These are phyloP conservation scores for Antennarius maculatus DNA, from an alignment of 2,797 vertebrate genomes.

Conservation along the genomic window DNA sequence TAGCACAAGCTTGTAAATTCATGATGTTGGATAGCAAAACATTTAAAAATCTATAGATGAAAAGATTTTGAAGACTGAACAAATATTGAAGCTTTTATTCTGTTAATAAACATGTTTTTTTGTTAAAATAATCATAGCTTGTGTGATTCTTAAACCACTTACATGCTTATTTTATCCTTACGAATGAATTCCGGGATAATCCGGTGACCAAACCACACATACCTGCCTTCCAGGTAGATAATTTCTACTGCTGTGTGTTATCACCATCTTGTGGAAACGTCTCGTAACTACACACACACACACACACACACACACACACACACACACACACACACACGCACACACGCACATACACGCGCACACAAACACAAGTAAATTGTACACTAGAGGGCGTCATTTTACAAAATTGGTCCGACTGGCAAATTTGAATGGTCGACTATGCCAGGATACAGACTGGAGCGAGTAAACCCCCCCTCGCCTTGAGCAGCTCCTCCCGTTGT, in stretches of 20 bases:
- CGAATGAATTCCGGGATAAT: constrained; percentile 10
- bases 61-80: too few relatives aligned
- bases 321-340: constrained; percentile 19
- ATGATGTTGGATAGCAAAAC: background rate
- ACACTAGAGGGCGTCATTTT: constrained; percentile 68
- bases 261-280: constrained; percentile 65
- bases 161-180: background rate
- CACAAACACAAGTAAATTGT: background rate
- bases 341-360: too few relatives aligned
- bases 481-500: constrained; percentile 70
- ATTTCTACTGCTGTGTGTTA: constrained; percentile 20
- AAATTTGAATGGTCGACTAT: constrained; percentile 38
- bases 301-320: constrained; percentile 13
- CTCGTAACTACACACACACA: constrained; percentile 11
- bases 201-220: constrained; percentile 14
- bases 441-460: constrained; percentile 52
- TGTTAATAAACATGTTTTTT: accelerated
- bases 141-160: accelerated
- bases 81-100: accelerated
- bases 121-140: accelerated
- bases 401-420: constrained; percentile 17
- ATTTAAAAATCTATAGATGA: too few relatives aligned
- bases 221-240: background rate
- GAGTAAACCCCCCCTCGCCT: constrained; percentile 53
- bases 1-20: background rate